Conservation (phyloP, 2,113 vertebrate species). For the Chascanopsetta lugubris region DNA sequence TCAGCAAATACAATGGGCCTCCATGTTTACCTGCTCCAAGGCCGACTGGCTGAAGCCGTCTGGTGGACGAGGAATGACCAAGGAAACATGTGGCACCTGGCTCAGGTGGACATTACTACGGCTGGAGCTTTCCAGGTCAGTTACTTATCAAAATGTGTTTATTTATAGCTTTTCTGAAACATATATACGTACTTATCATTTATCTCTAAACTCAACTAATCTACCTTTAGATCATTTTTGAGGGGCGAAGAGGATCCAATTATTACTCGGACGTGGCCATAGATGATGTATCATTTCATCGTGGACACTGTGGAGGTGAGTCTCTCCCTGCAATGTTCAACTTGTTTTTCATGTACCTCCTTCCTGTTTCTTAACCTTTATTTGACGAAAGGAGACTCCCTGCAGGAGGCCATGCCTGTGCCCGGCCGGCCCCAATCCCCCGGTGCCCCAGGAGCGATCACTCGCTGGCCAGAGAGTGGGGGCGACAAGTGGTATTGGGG, state of each 20-base stretch:
- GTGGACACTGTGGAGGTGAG: slow-evolving; percentile 78
- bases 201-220: slow-evolving; percentile 2
- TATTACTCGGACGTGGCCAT: slow-evolving; percentile 78
- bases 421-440: no score
- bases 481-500: no score
- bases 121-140: slow-evolving; percentile 65
- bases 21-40: slow-evolving; percentile 72
- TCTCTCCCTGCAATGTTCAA: background rate
- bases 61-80: slow-evolving; percentile 70
- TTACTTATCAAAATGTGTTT: background rate
- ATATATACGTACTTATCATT: background rate
- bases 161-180: background rate
- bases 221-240: slow-evolving; percentile 80
- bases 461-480: no score
- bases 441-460: no score
- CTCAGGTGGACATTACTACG: slow-evolving; percentile 70
- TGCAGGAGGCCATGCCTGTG: no score
- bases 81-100: slow-evolving; percentile 76
- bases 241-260: slow-evolving; percentile 79
- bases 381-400: no score
- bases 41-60: slow-evolving; percentile 24
- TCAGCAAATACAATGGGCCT: slow-evolving; percentile 77
- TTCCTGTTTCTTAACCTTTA: no score
- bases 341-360: no score
- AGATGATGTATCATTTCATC: slow-evolving; percentile 80